Base-by-base conservation (phyloP, 2,888 invertebrate species). In the Cataglyphis altisquamis region DNA sequence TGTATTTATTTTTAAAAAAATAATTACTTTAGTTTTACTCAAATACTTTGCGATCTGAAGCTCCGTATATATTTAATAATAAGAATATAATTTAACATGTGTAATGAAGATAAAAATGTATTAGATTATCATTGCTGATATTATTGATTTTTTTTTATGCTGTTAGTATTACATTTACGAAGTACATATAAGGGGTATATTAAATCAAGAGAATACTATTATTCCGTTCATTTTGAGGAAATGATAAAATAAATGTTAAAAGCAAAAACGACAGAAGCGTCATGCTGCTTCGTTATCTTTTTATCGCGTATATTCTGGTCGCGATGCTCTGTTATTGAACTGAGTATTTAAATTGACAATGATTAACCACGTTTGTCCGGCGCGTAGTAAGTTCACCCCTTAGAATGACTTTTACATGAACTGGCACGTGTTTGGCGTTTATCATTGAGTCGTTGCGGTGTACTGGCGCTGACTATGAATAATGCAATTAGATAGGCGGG, bases 341-440 rank as follows among this genome's bases (percentile, higher is more conserved):
- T 8, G 63, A 66, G 21, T 70, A 75, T 75, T 82, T 86, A 86
- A 87, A 90, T 91, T 87, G 89, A 77, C 86, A 74, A 82, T 86
- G 85, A 91, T 91, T 86, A 87, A 87, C 81, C 63, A 78, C 85
- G 82, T 82, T 83, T 82, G 74, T 72, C 67, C 29, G 66, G 67
- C 72, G 66, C 72, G 83, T 60, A 70, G 64, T 39, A 55, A 15
- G 32, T 81, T 85, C 45, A 60, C 32, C 70, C 55, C 41, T 63
- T 62, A 52, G 68, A 66, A 67, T 83, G 68, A 75, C 32, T 32
- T 55, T 75, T 57, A 67, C 72, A 32, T 36, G 48, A 83, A 62
- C 62, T 70, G 80, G 77, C 85, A 84, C 75, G 80, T 64, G 80
- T 25, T 32, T 66, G 60, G 32, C 21, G 32, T 62, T 81, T 72